These are phyloP conservation scores for Anomalospiza imberbis DNA, from an alignment of 2,797 vertebrate species.

Conservation along the genomic window DNA sequence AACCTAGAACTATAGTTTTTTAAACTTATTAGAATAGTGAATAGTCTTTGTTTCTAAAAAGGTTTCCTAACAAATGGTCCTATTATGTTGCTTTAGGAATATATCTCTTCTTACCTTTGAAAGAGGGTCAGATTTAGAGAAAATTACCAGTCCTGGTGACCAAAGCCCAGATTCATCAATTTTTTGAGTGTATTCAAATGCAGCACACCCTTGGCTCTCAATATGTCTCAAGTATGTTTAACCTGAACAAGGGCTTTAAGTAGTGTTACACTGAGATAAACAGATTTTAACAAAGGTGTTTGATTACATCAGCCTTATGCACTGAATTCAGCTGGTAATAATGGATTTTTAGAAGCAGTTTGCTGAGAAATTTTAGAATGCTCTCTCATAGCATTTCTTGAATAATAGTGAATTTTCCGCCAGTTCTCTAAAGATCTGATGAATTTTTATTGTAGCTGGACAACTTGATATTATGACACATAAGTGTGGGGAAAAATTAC, in stretches of 20 bases:
- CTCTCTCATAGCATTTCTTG: background rate
- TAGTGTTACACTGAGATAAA: background rate
- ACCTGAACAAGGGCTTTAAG: background rate
- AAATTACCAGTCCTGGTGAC: background rate
- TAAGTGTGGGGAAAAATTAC: background rate
- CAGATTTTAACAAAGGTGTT: background rate
- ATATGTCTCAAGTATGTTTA: background rate
- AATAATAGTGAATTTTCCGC: background rate
- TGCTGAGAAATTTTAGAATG: background rate
- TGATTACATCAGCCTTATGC: background rate
- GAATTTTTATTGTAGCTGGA: background rate
- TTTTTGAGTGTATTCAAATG: background rate
- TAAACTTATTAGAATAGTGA: background rate
- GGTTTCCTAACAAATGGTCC: background rate
- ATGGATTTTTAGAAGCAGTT: background rate
- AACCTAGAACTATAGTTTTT: background rate
- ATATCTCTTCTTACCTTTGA: background rate
- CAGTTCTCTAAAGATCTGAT: background rate
- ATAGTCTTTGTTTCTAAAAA: constrained; percentile 3
- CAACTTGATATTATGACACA: background rate
- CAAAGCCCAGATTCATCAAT: background rate
- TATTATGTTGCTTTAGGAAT: constrained; percentile 1
- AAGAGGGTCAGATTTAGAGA: background rate
- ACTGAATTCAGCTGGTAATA: background rate
- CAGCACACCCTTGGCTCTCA: background rate